phyloP scores from a whole-genome alignment of 2,797 vertebrate genomes.

The Enteromius afrohamiltoni region DNA sequence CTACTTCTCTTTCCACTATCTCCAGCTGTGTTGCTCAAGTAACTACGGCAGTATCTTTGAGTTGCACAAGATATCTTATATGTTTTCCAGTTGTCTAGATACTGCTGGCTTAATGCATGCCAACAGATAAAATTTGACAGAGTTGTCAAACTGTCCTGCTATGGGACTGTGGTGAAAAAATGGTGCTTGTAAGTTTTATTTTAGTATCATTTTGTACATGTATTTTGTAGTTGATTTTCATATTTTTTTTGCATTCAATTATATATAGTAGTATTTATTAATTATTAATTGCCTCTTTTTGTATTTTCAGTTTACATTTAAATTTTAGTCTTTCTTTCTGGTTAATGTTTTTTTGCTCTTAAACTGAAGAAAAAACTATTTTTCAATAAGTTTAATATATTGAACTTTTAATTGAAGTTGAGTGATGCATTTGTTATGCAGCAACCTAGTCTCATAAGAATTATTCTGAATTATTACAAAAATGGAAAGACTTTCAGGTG shows the following conservation, averaged over 20 bases:
- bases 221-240: neutral
- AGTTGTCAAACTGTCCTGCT: neutral
- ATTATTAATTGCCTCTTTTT: too few relatives aligned
- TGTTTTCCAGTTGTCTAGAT: neutral
- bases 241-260: too few relatives aligned
- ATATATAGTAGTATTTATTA: too few relatives aligned
- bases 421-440: neutral
- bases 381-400: neutral
- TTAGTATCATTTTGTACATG: neutral
- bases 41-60: neutral
- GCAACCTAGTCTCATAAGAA: constrained; percentile 3
- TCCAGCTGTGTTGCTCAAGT: constrained; percentile 3
- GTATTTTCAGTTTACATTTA: too few relatives aligned
- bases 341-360: too few relatives aligned
- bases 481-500: neutral
- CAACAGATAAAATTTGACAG: neutral
- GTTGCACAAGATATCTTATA: neutral
- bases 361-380: neutral
- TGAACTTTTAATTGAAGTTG: neutral
- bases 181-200: neutral
- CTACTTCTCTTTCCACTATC: neutral
- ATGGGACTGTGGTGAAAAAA: neutral
- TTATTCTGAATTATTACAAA: constrained; percentile 1
- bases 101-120: neutral
- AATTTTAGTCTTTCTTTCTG: too few relatives aligned